Conservation (phyloP, 2,797 vertebrate genomes). For the Molossus alvarezi region DNA sequence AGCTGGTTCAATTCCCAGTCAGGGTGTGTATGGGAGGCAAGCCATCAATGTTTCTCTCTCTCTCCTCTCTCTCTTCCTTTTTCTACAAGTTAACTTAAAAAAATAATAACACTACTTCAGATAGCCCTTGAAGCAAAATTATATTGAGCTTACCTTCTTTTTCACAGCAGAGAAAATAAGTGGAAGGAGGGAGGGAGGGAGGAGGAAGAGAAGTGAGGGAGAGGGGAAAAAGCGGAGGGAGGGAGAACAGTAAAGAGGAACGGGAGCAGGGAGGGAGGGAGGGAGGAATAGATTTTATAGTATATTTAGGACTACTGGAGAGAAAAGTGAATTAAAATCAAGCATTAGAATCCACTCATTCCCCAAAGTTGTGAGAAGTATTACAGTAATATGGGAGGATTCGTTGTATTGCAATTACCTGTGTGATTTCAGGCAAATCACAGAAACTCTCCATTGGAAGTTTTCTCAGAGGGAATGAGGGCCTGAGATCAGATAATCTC, state of each 20-base stretch:
- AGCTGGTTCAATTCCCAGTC: neutral
- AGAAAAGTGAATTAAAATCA: neutral
- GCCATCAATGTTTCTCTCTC: neutral
- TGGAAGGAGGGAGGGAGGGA: neutral
- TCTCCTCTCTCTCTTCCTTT: neutral
- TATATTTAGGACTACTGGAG: neutral
- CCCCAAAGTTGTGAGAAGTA: neutral
- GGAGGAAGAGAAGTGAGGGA: neutral
- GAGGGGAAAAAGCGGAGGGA: neutral
- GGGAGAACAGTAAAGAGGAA: neutral
- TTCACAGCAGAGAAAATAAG: conserved; percentile 40
- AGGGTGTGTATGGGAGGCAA: neutral
- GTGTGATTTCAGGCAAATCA: conserved; percentile 10
- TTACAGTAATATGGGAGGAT: neutral
- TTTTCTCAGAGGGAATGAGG: conserved; percentile 25
- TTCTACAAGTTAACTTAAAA: neutral
- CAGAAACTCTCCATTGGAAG: neutral
- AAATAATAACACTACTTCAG: conserved; percentile 24
- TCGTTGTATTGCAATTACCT: neutral
- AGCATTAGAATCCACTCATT: neutral
- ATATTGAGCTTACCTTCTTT: conserved; percentile 50
- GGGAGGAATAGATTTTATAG: neutral
- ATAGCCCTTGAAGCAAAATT: conserved; percentile 50
- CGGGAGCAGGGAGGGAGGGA: neutral
- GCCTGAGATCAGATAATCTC: conserved; percentile 20